Percentiles rank a stretch among this genome's conserved stretches.
Evolutionary conservation across 2,888 invertebrate genomes (phyloP).

Genomic region (Catocala sponsa): DNA sequence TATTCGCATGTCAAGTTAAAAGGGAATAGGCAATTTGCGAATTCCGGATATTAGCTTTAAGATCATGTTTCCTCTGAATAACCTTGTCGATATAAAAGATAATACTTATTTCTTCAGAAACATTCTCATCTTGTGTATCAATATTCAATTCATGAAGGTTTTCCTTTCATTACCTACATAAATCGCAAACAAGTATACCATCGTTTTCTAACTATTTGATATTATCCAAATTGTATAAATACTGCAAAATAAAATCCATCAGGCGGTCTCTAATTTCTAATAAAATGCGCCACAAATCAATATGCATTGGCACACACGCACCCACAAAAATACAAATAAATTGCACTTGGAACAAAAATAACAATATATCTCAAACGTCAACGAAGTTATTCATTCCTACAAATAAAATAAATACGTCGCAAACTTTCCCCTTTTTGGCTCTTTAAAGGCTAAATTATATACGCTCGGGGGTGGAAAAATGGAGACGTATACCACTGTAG

Average conservation of each 20-base stretch:
- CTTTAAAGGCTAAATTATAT: slow-evolving; percentile 85
- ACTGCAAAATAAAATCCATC: too few species aligned
- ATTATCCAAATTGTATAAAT: too few species aligned
- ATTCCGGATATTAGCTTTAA: slow-evolving; percentile 16
- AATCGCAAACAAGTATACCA: too few species aligned
- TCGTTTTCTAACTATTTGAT: too few species aligned
- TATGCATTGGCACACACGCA: slow-evolving; percentile 6
- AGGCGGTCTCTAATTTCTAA: too few species aligned
- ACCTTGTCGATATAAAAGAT: slow-evolving; percentile 7
- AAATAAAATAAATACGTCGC: slow-evolving; percentile 79
- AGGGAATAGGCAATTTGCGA: slow-evolving; percentile 10
- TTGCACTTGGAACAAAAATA: slow-evolving; percentile 31
- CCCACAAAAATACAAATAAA: slow-evolving; percentile 20
- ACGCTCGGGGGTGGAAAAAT: slow-evolving; percentile 80
- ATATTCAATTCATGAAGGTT: neutral
- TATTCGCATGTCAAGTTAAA: neutral
- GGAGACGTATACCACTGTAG: slow-evolving; percentile 82
- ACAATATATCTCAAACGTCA: slow-evolving; percentile 54
- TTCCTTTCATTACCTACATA: neutral
- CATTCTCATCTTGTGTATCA: neutral
- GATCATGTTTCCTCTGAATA: slow-evolving; percentile 14
- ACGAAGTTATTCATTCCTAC: slow-evolving; percentile 67
- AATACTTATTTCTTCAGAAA: slow-evolving; percentile 1
- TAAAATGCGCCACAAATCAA: slow-evolving; percentile 7
- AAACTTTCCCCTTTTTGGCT: slow-evolving; percentile 79